phyloP scores from a whole-genome alignment of 2,888 invertebrate species.

The Campopleginae sp. region DNA sequence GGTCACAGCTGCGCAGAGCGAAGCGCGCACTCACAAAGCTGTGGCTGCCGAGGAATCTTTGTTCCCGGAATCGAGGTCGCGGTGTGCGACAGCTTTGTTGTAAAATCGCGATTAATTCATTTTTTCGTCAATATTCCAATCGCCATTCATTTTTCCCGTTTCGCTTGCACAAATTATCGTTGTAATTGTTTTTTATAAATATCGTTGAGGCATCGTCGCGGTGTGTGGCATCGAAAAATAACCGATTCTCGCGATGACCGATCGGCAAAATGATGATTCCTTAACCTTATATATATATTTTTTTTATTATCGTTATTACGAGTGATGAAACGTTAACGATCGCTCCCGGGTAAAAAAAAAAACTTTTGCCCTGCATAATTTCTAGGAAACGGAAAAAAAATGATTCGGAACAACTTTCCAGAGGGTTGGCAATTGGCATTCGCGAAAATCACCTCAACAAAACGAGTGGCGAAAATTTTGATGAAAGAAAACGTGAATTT shows the following conservation, averaged over 20 bases:
- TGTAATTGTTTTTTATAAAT: constrained; percentile 12
- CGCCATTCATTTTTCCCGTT: constrained; percentile 62
- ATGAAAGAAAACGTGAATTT: constrained; percentile 41
- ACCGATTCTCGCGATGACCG: no score
- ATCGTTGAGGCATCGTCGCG: not conserved
- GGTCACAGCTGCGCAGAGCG: not conserved
- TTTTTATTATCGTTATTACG: constrained; percentile 16
- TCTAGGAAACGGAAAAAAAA: constrained; percentile 43
- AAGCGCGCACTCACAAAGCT: not conserved
- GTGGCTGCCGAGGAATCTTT: not conserved
- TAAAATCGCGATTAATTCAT: constrained; percentile 68
- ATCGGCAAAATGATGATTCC: not conserved
- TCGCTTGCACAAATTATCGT: constrained; percentile 45
- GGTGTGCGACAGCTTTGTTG: constrained; percentile 70
- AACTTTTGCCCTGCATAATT: constrained; percentile 45
- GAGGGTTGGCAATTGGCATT: constrained; percentile 43
- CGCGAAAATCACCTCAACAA: constrained; percentile 54
- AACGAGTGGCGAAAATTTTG: constrained; percentile 51
- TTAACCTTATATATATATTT: no score
- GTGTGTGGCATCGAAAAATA: no score
- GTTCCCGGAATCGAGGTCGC: constrained; percentile 6
- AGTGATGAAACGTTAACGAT: constrained; percentile 59
- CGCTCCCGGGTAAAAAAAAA: constrained; percentile 56
- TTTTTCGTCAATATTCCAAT: not conserved
- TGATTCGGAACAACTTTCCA: constrained; percentile 26